Evolutionary conservation across 2,113 vertebrate species (phyloP).

Genomic region (Candoia aspera): DNA sequence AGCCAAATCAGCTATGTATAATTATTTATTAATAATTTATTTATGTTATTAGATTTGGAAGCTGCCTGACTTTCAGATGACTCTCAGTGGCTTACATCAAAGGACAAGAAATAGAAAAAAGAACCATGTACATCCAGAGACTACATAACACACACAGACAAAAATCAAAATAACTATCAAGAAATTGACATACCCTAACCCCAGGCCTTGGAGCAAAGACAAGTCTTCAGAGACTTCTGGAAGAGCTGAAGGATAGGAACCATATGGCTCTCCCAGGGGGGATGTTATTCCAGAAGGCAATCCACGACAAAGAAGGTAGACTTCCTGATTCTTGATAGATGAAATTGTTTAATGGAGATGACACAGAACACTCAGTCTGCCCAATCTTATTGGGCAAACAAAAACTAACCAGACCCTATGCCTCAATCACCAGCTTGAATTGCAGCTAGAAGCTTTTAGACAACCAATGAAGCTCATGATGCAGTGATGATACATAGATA

Average conservation of each 20-base stretch:
- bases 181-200: not conserved
- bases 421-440: not conserved
- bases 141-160: no score
- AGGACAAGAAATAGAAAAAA: no score
- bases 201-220: not conserved
- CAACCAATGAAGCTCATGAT: no score
- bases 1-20: no score
- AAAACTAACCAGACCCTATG: not conserved
- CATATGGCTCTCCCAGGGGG: not conserved
- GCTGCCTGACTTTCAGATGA: no score
- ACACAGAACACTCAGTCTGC: not conserved
- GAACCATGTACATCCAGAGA: no score
- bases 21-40: no score
- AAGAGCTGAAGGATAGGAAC: not conserved
- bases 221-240: not conserved
- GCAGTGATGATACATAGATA: no score
- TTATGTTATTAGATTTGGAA: no score
- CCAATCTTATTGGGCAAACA: not conserved
- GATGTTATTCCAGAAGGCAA: not conserved
- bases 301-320: not conserved
- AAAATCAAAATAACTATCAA: not conserved
- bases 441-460: no score
- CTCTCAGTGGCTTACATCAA: no score
- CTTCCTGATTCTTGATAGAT: not conserved
- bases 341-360: not conserved